A percentile compares a stretch with the other conserved stretches of the same genome.
Conservation (phyloP, 2,113 vertebrate species). For the Phaethon lepturus region DNA sequence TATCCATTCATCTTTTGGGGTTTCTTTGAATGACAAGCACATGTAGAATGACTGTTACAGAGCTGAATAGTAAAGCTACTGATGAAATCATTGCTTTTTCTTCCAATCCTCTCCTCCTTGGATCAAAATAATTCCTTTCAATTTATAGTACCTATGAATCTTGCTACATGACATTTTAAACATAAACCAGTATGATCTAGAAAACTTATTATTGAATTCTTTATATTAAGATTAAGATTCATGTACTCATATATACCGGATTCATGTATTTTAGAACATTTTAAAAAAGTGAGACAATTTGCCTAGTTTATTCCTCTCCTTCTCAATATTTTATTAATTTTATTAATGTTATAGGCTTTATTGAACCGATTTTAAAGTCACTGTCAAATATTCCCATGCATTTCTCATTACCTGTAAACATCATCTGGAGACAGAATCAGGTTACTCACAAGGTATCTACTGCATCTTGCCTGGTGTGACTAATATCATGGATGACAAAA, state of each 20-base stretch:
- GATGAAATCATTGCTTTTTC: neutral
- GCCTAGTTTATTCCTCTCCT: neutral
- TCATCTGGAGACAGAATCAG: neutral
- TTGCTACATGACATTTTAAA: neutral
- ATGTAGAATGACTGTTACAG: neutral
- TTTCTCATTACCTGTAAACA: neutral
- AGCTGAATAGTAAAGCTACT: neutral
- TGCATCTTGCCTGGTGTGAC: neutral
- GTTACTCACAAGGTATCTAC: neutral
- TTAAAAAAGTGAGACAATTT: neutral
- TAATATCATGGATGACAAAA: neutral
- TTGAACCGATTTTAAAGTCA: neutral
- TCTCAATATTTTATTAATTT: neutral
- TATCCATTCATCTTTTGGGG: neutral
- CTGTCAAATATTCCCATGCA: neutral
- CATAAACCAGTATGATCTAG: neutral
- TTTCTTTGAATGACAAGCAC: neutral
- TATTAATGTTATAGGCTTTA: neutral
- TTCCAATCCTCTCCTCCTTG: neutral
- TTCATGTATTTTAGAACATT: neutral
- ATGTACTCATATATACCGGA: neutral
- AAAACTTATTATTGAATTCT: neutral
- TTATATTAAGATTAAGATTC: neutral
- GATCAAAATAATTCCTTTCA: neutral
- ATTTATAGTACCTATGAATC: neutral